phyloP scores from a whole-genome alignment of 1,140 invertebrate genomes.

The Drosophila triauraria region DNA sequence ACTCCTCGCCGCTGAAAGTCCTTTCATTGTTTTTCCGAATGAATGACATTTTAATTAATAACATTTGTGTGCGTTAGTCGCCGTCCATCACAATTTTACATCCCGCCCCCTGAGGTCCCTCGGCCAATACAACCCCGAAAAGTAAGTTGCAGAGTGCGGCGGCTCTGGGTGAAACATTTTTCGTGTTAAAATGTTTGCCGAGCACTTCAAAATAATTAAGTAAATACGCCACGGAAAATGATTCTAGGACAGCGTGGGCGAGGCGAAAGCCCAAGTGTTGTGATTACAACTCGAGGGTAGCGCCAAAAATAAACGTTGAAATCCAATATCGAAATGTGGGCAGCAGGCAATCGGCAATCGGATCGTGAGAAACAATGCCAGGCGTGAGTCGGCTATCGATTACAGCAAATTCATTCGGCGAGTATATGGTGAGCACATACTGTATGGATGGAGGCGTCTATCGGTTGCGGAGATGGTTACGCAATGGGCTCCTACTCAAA shows the following conservation, averaged over 20 bases:
- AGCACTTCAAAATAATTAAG: constrained; percentile 82
- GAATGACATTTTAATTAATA: constrained; percentile 85
- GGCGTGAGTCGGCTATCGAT: constrained; percentile 60
- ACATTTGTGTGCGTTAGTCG: constrained; percentile 72
- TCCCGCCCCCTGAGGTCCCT: not conserved
- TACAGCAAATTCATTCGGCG: constrained; percentile 39
- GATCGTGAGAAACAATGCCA: constrained; percentile 71
- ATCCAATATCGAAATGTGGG: constrained; percentile 73
- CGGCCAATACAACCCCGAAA: constrained; percentile 29
- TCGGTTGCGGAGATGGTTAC: constrained; percentile 25
- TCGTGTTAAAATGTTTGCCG: constrained; percentile 81
- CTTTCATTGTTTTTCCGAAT: constrained; percentile 62
- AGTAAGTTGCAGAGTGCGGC: constrained; percentile 30
- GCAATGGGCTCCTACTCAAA: constrained; percentile 27
- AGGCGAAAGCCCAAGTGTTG: constrained; percentile 50
- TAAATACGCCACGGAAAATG: constrained; percentile 73
- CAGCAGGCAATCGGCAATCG: constrained; percentile 30
- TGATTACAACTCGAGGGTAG: constrained; percentile 52
- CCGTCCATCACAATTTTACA: constrained; percentile 28
- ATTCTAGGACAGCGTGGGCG: constrained; percentile 21
- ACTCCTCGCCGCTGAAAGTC: constrained; percentile 33
- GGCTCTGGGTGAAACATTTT: constrained; percentile 71
- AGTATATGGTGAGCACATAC: not conserved
- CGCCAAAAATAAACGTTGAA: constrained; percentile 72
- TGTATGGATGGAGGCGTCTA: constrained; percentile 22